Evolutionary conservation across 2,797 vertebrate genomes (phyloP), one percentile per base, ranked within the genome.

Genomic region (Echeneis naucrates): DNA sequence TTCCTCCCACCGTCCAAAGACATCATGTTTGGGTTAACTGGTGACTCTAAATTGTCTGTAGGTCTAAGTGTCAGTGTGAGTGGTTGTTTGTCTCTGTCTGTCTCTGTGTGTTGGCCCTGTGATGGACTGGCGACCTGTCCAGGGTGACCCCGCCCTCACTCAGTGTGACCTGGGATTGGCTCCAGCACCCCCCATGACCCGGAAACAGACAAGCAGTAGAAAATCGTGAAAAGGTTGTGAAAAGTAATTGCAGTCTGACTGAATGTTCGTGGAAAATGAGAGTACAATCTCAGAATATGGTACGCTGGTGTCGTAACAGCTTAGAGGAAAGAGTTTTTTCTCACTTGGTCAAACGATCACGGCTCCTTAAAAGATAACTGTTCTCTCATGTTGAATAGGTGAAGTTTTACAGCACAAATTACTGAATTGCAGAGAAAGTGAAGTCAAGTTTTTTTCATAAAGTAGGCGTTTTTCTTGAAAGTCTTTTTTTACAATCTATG

Each of bases 181-280:
- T n/a, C n/a, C n/a, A n/a, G n/a, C n/a, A n/a, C n/a, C n/a, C n/a
- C n/a, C n/a, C n/a, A n/a, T n/a, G n/a, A n/a, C n/a, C n/a, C n/a
- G n/a, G n/a, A n/a, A n/a, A n/a, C n/a, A n/a, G n/a, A n/a, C n/a
- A n/a, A n/a, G n/a, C n/a, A n/a, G n/a, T n/a, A n/a, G n/a, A n/a
- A n/a, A n/a, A n/a, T n/a, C n/a, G n/a, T n/a, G n/a, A n/a, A n/a
- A 54, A 57, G 38, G 44, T 44, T 45, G 53, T 14, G 17, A 56
- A 55, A 19, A 32, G 38, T n/a, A 65, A 64, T 7, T 27, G 54
- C 30, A 44, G 8, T 69, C 27, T n/a, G n/a, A 33, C 54, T 33
- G 16, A 40, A 51, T 59, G 13, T 23, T 45, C 21, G 14, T 44
- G 17, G 44, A 40, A 57, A 47, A 38, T 10, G 6, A 51, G 23